phyloP scores from a whole-genome alignment of 2,888 invertebrate species.

The Notodonta ziczac region DNA sequence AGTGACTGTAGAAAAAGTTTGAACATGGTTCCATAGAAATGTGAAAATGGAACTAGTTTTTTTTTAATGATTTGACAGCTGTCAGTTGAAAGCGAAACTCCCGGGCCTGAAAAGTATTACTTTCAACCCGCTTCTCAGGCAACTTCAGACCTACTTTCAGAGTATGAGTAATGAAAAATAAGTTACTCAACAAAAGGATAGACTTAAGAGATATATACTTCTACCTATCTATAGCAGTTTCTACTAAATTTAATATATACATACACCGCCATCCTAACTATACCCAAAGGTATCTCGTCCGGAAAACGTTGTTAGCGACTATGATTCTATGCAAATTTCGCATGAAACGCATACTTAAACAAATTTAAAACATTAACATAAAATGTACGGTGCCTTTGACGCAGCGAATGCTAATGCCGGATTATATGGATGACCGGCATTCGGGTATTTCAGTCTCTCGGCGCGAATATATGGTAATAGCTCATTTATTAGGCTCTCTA shows the following conservation, averaged over 20 bases:
- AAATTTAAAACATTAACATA: constrained; percentile 19
- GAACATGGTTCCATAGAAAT: too few relatives aligned
- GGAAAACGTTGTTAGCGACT: constrained; percentile 1
- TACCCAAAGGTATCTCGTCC: constrained; percentile 3
- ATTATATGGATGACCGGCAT: constrained; percentile 25
- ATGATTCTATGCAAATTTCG: constrained; percentile 16
- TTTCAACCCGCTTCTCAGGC: too few relatives aligned
- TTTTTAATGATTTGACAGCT: too few relatives aligned
- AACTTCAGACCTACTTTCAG: too few relatives aligned
- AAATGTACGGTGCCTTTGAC: constrained; percentile 18
- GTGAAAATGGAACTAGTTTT: too few relatives aligned
- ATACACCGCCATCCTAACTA: background rate
- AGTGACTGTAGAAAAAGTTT: too few relatives aligned
- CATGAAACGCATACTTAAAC: constrained; percentile 9
- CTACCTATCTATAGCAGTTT: background rate
- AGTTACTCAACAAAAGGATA: too few relatives aligned
- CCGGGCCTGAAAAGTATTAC: too few relatives aligned
- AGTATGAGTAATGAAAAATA: too few relatives aligned
- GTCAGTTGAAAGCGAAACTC: too few relatives aligned
- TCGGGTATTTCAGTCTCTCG: constrained; percentile 8
- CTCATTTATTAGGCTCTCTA: background rate
- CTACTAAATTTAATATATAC: background rate
- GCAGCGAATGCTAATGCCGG: constrained; percentile 26
- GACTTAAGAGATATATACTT: too few relatives aligned
- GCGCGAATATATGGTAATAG: background rate